Base-by-base conservation (phyloP, 2,888 invertebrate genomes). In the Lasiommata megera region DNA sequence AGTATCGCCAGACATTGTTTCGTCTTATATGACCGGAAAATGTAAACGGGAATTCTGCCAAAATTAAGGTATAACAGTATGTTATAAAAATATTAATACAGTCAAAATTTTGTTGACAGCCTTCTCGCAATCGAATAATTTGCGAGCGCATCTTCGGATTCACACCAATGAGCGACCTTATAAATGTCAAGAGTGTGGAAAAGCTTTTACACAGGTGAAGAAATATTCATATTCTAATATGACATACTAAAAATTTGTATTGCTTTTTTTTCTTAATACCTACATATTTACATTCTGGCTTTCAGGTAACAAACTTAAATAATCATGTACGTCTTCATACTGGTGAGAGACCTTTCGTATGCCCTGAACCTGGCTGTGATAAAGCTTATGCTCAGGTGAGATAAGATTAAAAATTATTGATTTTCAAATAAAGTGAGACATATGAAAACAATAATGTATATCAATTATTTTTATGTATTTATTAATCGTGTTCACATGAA, bases 91-190 rank as follows among this genome's bases (percentile, higher is more conserved):
- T 16, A 16, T 38, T 1, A 6, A 3, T 5, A 38, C 9, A 9
- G n/a, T 18, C 1, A 41, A 28, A 54, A 40, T 52, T 54, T 58
- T 64, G 54, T 62, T 76, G 69, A 1, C 78, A 91, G 91, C 89
- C 1, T 91, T 91, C 66, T 90, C 91, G 28, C 91, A 91, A 66
- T 91, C 91, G 1, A 91, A 91, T 72, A 91, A 91, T 60, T 70
- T 91, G 71, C 78, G 91, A 23, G 91, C 91, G 11, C 91, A 91
- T 58, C 84, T 91, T 2, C 88, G 91, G 46, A 91, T 91, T 54
- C 91, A 91, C 73, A 91, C 91, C 37, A 91, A 91, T 60, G 91
- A 91, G 69, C 74, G 91, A 43, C 91, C 91, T 5, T 91, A 90
- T 70, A 91, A 90, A 70, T 91, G 91, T 67, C 74, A 74, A 14